Base-by-base conservation (phyloP, 1,140 invertebrate species). In the Coenobita brevimanus region DNA sequence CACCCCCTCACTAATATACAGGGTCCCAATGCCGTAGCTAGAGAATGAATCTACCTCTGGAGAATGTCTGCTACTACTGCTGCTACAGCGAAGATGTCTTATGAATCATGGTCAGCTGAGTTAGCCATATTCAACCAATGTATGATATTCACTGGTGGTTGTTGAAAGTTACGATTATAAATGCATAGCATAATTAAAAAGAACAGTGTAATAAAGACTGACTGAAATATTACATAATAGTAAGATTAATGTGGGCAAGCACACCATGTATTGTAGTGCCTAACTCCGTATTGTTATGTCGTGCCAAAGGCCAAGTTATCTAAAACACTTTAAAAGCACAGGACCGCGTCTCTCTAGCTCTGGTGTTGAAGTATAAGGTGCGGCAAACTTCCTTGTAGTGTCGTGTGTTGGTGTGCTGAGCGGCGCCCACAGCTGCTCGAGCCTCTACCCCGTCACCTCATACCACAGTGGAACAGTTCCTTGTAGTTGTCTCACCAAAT, bases 401-500 rank as follows among this genome's bases (percentile, higher is more conserved):
- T 85, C 27, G n/a, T n/a, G 4, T 85, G 73, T 75, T 75, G 57
- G 57, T 69, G 64, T 27, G 46, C 21, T 41, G 71, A 27, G 54
- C 36, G 54, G 57, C 36, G 82, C n/a, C 36, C 17, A 21, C 50
- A 10, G 8, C 36, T 10, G 8, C 50, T 17, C 17, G 15, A 24
- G 78, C 27, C 50, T 33, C 21, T 60, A 57, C 41, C 64, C 33
- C 62, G 24, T 54, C 81, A 62, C 24, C 46, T n/a, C 54, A 50
- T 89, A 82, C 89, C 73, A 82, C 83, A 86, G 89, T 87, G 80
- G 85, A 73, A 83, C 69, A 82, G 82, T 85, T 87, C 83, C 83
- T 82, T 57, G 81, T 85, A 76, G 85, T 80, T 80, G 85, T 87
- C 6, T 76, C n/a, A 36, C 46, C 57, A 76, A 46, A 71, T 67